A percentile compares a stretch with the other conserved stretches of the same genome.
Conservation (phyloP, 2,888 invertebrate species). For the Cylloceria caligata region DNA sequence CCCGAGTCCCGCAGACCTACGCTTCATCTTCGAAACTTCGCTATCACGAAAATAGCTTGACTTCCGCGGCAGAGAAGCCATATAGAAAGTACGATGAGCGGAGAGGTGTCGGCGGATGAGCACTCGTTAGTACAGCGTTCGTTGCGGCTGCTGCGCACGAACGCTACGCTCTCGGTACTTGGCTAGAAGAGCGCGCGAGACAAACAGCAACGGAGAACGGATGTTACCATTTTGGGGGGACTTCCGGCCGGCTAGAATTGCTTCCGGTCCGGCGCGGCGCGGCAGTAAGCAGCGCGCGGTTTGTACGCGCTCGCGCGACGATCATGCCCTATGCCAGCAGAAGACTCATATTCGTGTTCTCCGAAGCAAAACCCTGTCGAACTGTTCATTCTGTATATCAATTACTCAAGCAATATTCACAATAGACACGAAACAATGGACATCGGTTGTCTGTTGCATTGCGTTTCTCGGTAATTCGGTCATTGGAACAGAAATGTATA, state of each 20-base stretch:
- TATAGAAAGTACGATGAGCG: slow-evolving; percentile 50
- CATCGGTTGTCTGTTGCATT: slow-evolving; percentile 10
- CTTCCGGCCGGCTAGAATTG: slow-evolving; percentile 71
- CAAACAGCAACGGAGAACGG: slow-evolving; percentile 60
- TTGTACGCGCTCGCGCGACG: slow-evolving; percentile 51
- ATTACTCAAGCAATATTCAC: slow-evolving; percentile 9
- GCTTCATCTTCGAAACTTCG: slow-evolving; percentile 51
- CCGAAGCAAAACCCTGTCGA: slow-evolving; percentile 4
- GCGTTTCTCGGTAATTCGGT: slow-evolving; percentile 18
- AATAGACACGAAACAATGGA: background rate
- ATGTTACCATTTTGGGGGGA: slow-evolving; percentile 73
- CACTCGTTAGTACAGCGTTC: slow-evolving; percentile 24
- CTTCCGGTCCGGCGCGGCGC: slow-evolving; percentile 68
- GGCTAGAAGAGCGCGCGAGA: slow-evolving; percentile 37
- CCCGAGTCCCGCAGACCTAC: slow-evolving; percentile 25
- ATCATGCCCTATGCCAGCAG: slow-evolving; percentile 32
- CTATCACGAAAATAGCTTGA: slow-evolving; percentile 66
- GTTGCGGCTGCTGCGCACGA: background rate
- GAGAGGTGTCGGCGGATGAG: slow-evolving; percentile 59
- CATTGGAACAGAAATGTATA: slow-evolving; percentile 41
- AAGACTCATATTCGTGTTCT: slow-evolving; percentile 40
- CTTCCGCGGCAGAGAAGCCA: slow-evolving; percentile 65
- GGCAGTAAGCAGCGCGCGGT: slow-evolving; percentile 49
- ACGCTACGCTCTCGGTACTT: slow-evolving; percentile 22
- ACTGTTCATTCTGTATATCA: background rate